Conservation (phyloP, 2,113 vertebrate genomes). For the Phrynosoma platyrhinos region DNA sequence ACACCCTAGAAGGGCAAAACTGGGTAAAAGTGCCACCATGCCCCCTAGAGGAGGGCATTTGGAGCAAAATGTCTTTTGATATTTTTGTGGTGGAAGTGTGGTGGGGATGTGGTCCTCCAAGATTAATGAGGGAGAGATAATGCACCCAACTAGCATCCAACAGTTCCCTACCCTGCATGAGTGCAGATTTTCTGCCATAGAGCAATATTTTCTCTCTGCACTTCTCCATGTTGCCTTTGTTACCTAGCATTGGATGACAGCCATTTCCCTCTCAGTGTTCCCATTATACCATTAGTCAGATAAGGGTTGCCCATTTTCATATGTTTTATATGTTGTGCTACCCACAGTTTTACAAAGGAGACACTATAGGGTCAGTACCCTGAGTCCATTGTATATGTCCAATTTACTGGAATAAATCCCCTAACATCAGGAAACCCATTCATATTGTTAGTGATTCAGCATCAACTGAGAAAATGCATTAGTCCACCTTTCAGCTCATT, state of each 20-base stretch:
- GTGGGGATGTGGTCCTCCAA: too few relatives aligned
- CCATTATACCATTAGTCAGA: not conserved
- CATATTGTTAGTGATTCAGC: not conserved
- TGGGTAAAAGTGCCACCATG: too few relatives aligned
- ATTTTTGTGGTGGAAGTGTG: too few relatives aligned
- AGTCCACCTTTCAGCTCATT: not conserved
- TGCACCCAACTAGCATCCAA: too few relatives aligned
- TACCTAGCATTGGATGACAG: too few relatives aligned
- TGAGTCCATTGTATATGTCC: not conserved
- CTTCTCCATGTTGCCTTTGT: not conserved
- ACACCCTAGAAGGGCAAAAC: too few relatives aligned
- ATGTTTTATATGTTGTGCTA: not conserved
- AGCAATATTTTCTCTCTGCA: not conserved
- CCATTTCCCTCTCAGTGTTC: not conserved
- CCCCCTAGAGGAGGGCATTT: too few relatives aligned
- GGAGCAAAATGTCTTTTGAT: too few relatives aligned
- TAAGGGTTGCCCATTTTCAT: too few relatives aligned
- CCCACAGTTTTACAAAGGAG: not conserved
- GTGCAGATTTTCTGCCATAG: not conserved
- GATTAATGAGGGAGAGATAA: too few relatives aligned
- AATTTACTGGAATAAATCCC: not conserved
- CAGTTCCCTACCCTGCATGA: too few relatives aligned
- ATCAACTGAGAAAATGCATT: not conserved
- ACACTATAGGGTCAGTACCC: not conserved
- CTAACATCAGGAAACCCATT: not conserved